These are phyloP conservation scores for Heloderma charlesbogerti DNA, from an alignment of 2,113 vertebrate species.

Conservation along the genomic window DNA sequence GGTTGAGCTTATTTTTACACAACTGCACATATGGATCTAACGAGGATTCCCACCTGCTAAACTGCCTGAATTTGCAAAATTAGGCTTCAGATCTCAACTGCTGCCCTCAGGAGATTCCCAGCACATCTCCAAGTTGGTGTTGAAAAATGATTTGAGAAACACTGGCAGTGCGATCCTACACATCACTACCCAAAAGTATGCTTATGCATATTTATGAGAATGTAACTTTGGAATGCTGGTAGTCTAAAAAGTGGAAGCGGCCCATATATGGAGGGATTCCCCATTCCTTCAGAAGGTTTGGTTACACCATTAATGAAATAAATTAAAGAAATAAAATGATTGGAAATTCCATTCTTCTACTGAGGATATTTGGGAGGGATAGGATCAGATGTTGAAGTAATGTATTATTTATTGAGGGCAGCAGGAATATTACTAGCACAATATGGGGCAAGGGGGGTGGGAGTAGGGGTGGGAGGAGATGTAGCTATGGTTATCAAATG, in stretches of 20 bases:
- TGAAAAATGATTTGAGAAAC: neutral
- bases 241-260: neutral
- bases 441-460: too few relatives aligned
- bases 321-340: too few relatives aligned
- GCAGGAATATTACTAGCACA: too few relatives aligned
- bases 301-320: neutral
- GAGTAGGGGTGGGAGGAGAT: too few relatives aligned
- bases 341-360: too few relatives aligned
- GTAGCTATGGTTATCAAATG: too few relatives aligned
- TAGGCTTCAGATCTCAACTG: accelerated
- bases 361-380: too few relatives aligned
- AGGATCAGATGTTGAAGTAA: too few relatives aligned
- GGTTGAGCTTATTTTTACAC: slow-evolving; percentile 25
- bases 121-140: neutral
- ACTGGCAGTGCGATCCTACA: neutral
- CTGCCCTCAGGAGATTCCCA: slow-evolving; percentile 1
- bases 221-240: neutral
- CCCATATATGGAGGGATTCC: neutral
- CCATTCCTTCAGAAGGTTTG: neutral
- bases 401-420: too few relatives aligned
- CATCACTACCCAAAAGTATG: too few relatives aligned
- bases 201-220: neutral
- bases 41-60: neutral
- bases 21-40: neutral
- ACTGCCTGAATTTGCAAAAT: neutral